Evolutionary conservation across 2,113 vertebrate species (phyloP).

Genomic region (Myotis lucifugus): DNA sequence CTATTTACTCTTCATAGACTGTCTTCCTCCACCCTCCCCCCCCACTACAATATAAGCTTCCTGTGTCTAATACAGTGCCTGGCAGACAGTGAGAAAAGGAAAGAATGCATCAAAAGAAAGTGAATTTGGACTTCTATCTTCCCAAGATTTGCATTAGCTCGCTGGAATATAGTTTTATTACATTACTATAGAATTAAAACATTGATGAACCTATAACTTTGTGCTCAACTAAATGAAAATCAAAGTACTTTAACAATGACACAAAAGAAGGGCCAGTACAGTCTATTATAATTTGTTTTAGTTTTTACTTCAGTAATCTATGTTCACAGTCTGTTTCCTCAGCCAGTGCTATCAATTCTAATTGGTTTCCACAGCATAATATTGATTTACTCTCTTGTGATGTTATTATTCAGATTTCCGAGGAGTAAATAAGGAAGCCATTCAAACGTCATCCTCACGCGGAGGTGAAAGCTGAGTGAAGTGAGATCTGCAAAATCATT

Average conservation of each 20-base stretch:
- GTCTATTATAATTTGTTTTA: not conserved
- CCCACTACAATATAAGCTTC: not conserved
- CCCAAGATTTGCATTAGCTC: not conserved
- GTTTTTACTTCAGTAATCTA: not conserved
- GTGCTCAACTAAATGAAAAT: not conserved
- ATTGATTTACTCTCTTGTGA: not conserved
- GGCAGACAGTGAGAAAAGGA: not conserved
- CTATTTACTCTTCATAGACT: not conserved
- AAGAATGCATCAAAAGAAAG: not conserved
- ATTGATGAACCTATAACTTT: not conserved
- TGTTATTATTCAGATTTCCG: not conserved
- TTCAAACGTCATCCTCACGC: not conserved
- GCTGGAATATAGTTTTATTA: not conserved
- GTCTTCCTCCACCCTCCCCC: not conserved
- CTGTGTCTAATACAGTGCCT: not conserved
- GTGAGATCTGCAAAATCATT: not conserved
- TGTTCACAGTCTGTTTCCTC: not conserved
- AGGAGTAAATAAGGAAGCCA: not conserved
- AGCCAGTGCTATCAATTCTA: not conserved
- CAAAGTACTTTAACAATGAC: not conserved
- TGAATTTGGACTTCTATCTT: not conserved
- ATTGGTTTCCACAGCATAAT: not conserved
- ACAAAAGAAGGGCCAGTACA: not conserved
- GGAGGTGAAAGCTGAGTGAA: not conserved
- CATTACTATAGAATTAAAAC: not conserved